Conservation (phyloP, 2,113 vertebrate species). For the Thamnophis sirtalis region DNA sequence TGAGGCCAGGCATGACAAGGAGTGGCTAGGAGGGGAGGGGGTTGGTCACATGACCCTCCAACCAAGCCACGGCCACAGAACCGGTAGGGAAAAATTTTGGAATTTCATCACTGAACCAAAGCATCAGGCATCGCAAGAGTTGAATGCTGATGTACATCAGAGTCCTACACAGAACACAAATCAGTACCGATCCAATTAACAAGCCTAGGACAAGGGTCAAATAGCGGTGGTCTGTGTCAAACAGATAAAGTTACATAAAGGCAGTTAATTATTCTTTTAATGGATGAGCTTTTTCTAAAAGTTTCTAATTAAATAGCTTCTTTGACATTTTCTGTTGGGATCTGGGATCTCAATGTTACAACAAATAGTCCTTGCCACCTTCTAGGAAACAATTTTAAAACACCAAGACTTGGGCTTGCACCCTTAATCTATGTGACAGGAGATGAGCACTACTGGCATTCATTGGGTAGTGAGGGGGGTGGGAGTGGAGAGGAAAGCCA, state of each 20-base stretch:
- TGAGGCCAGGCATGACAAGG: too few relatives aligned
- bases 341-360: not conserved
- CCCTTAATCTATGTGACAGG: not conserved
- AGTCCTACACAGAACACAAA: not conserved
- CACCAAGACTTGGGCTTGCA: not conserved
- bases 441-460: not conserved
- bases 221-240: not conserved
- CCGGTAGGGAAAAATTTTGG: too few relatives aligned
- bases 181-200: not conserved
- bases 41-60: too few relatives aligned
- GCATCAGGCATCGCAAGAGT: not conserved
- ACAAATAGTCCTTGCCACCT: not conserved
- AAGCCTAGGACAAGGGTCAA: not conserved
- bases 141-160: not conserved
- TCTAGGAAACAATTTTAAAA: not conserved
- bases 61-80: too few relatives aligned
- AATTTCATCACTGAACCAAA: too few relatives aligned
- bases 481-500: rapidly evolving
- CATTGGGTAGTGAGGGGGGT: not conserved
- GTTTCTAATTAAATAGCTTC: not conserved
- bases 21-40: too few relatives aligned
- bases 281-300: not conserved
- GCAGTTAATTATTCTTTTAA: not conserved
- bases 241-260: not conserved
- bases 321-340: not conserved